Evolutionary conservation across 2,888 invertebrate species (phyloP).

Genomic region (Ceratothoa steindachneri): DNA sequence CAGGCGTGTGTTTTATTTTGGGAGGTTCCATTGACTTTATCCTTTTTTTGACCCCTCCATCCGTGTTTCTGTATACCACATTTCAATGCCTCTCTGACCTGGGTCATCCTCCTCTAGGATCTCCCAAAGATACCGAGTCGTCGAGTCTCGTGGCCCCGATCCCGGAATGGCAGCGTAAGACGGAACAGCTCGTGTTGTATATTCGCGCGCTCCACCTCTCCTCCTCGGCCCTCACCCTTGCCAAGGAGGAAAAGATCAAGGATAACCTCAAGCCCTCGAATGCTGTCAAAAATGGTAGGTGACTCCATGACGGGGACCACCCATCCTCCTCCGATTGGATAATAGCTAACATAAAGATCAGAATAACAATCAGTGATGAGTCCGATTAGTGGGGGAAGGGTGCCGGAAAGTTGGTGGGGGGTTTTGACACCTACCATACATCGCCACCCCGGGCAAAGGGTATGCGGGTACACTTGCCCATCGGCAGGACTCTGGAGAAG

Average conservation of each 20-base stretch:
- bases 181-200: slow-evolving; percentile 79
- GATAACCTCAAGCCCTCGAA: slow-evolving; percentile 84
- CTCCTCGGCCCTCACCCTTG: slow-evolving; percentile 86
- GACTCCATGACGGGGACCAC: slow-evolving; percentile 23
- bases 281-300: slow-evolving; percentile 81
- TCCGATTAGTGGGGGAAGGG: too few species aligned
- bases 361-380: too few species aligned
- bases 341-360: too few species aligned
- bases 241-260: slow-evolving; percentile 76
- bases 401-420: too few species aligned
- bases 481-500: too few species aligned
- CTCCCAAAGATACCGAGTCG: slow-evolving; percentile 25
- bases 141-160: slow-evolving; percentile 27
- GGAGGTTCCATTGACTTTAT: background rate
- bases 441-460: too few species aligned
- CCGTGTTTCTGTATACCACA: too few species aligned
- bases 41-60: background rate
- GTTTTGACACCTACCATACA: too few species aligned
- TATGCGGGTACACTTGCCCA: too few species aligned
- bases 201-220: slow-evolving; percentile 88
- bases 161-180: slow-evolving; percentile 55
- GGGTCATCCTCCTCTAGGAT: too few species aligned
- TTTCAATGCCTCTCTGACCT: too few species aligned
- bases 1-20: too few species aligned
- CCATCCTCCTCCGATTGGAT: background rate